Conservation (phyloP, 1,140 invertebrate genomes). For the Drosophila seguyi region DNA sequence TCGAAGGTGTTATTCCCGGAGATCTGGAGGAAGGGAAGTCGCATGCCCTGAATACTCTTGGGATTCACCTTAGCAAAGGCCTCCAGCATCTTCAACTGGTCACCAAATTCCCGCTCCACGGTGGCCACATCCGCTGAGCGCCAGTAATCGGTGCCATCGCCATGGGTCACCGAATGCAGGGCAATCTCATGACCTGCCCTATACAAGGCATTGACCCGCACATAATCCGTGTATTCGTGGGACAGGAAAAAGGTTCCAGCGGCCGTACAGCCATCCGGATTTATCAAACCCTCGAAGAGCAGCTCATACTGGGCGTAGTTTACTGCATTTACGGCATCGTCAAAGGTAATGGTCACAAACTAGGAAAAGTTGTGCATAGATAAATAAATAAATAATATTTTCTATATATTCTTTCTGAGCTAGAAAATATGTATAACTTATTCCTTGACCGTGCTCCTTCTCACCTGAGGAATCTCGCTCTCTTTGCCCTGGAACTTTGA, state of each 20-base stretch:
- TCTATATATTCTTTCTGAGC: too few species aligned
- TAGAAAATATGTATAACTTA: too few species aligned
- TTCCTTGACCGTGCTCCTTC: too few species aligned
- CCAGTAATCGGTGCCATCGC: conserved; percentile 86
- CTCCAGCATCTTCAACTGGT: conserved; percentile 86
- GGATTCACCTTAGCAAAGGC: conserved; percentile 86
- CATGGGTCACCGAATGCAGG: conserved; percentile 88
- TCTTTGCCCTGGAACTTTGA: conserved; percentile 72
- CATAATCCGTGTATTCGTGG: conserved; percentile 90
- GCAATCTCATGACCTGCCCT: conserved; percentile 90
- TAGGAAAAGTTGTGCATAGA: conserved; percentile 67
- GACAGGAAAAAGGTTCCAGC: conserved; percentile 89
- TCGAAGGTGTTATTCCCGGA: conserved; percentile 88
- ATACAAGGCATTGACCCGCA: conserved; percentile 88
- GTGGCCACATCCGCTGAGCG: conserved; percentile 80
- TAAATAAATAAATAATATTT: not conserved
- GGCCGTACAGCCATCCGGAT: conserved; percentile 89
- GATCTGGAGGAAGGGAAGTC: conserved; percentile 89
- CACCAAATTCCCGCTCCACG: conserved; percentile 87
- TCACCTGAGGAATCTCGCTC: conserved; percentile 84
- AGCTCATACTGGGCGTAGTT: conserved; percentile 89
- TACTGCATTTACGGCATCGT: conserved; percentile 89
- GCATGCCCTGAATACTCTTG: conserved; percentile 86
- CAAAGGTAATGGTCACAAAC: conserved; percentile 89
- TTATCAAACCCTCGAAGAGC: conserved; percentile 87